Evolutionary conservation across 2,888 invertebrate species (phyloP), one percentile per base, ranked within the genome.

Genomic region (Pyrochroa serraticornis): DNA sequence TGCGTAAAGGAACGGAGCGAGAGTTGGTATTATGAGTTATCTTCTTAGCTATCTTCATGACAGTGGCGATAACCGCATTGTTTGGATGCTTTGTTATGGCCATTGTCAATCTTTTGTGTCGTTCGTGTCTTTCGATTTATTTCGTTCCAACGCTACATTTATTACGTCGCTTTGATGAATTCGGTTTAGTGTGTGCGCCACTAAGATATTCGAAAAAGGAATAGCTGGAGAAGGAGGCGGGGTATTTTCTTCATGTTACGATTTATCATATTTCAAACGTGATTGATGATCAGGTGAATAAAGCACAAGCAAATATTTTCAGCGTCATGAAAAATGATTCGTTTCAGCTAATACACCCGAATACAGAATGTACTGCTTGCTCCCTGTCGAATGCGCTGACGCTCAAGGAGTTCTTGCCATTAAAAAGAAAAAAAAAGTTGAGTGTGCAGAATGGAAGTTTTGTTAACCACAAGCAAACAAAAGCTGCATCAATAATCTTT

Each of bases 101-200:
- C 22, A 22, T 60, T 57, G 61, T 53, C 60, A 57, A 52, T 52
- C 52, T 57, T 43, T 60, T 51, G 55, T 59, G 60, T 41, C 49
- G 37, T 30, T 38, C 41, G 35, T 44, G 49, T 43, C 44, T 57
- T 45, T 43, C 51, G 59, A 50, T 60, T 55, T 47, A 51, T 44
- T 31, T 59, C 14, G 32, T 44, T 36, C 32, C 50, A 52, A 34
- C 43, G 48, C 44, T 39, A 57, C 50, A 53, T 60, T 60, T 60
- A 53, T 60, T 60, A 57, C 45, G 53, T 60, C 53, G 52, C 52
- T 47, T 14, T 50, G 42, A 50, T 48, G 60, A 47, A 56, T 57
- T 47, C 32, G 41, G 50, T 44, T 44, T 44, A 43, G 51, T 35
- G 38, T 37, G 44, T 45, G 44, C 6, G 8, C 32, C 12, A 36